Base-by-base conservation (phyloP, 1,140 invertebrate species). In the Tribolium castaneum region DNA sequence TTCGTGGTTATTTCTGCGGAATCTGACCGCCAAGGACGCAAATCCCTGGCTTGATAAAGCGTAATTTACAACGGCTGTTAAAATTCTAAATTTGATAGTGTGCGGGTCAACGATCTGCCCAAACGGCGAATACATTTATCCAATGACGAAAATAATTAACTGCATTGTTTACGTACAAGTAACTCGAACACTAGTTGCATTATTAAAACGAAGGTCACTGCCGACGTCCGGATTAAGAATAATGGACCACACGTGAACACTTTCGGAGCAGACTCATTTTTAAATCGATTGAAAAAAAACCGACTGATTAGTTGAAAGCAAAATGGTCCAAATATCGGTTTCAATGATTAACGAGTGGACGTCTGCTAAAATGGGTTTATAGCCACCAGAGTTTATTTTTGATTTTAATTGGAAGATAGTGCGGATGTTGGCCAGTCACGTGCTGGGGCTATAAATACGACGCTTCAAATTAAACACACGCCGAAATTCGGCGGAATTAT, bases 71-170 rank as follows among this genome's bases (percentile, higher is more conserved):
- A 35, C 14, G 59, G 59, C 59, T 35, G 59, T 66, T 66, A 66
- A 66, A 62, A 66, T 66, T 66, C 25, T 66, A 35, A 66, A 66
- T 66, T 66, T 30, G 59, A 66, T 66, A 66, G 25, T 66, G 59
- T 12, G 59, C 4, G 3, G 59, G 59, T 66, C 59, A 66, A 66
- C 30, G 59, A 34, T 66, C 59, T 3, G 34, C 12, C 30, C 30
- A 66, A 66, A 66, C 45, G 25, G 30, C 59, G 25, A 39, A 10
- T 9, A 45, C 5, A 45, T 45, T 45, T 45, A 10, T 1, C 5
- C 39, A 45, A 45, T 45, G 5, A 45, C 39, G 39, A 45, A 45
- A 45, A n/a, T 45, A 45, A 45, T 45, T 45, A 45, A 45, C 2
- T 9, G 39, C 39, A 45, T 45, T 45, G 39, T 45, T 45, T 45